These are phyloP conservation scores for Andrena dorsata DNA, from an alignment of 2,888 invertebrate genomes.

Conservation along the genomic window DNA sequence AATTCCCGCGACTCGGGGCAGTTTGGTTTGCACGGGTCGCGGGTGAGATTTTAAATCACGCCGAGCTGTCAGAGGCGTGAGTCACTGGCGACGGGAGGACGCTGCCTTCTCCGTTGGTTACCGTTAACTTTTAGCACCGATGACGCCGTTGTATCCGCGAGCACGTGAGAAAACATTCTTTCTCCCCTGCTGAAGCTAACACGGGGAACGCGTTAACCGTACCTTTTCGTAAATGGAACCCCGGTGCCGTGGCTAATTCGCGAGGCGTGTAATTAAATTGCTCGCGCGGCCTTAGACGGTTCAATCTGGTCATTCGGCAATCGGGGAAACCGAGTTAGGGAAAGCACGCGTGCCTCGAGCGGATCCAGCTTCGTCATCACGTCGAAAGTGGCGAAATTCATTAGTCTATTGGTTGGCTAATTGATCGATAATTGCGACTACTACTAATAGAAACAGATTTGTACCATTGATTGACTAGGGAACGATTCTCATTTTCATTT, in stretches of 20 bases:
- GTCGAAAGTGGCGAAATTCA: slow-evolving; percentile 17
- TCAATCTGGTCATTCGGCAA: slow-evolving; percentile 24
- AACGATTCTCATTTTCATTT: not conserved
- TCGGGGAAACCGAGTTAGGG: slow-evolving; percentile 24
- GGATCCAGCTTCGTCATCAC: slow-evolving; percentile 1
- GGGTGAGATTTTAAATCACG: slow-evolving; percentile 11
- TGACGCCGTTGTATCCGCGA: slow-evolving; percentile 57
- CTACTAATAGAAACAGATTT: not conserved
- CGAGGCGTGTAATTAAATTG: slow-evolving; percentile 37
- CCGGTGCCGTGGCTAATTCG: slow-evolving; percentile 31
- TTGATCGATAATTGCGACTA: not conserved
- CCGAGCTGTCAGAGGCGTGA: slow-evolving; percentile 43
- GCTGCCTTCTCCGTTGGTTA: slow-evolving; percentile 57
- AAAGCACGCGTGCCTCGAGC: not conserved
- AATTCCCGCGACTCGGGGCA: slow-evolving; percentile 25
- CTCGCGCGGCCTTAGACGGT: slow-evolving; percentile 14
- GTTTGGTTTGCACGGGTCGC: not conserved
- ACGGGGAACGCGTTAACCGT: slow-evolving; percentile 13
- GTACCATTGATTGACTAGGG: not conserved
- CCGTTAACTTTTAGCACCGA: slow-evolving; percentile 69
- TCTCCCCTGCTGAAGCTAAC: not conserved
- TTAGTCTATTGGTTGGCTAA: slow-evolving; percentile 6
- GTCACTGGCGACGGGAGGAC: slow-evolving; percentile 52
- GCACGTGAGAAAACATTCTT: slow-evolving; percentile 68
- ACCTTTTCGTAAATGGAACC: slow-evolving; percentile 18